phyloP scores from a whole-genome alignment of 2,113 vertebrate species.

The Panurus biarmicus region DNA sequence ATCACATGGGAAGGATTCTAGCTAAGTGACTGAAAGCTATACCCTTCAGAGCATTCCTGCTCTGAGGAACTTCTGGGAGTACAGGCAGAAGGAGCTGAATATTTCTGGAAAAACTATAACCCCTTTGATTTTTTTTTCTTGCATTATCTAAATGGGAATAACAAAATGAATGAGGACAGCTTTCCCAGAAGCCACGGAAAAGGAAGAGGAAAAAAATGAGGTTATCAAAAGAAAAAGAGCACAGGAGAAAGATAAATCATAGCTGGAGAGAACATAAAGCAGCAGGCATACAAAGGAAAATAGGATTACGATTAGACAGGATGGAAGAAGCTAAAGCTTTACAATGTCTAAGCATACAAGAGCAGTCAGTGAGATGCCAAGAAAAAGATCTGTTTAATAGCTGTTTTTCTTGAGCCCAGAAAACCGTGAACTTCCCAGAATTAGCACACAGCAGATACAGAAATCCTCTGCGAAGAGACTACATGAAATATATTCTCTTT shows the following conservation, averaged over 20 bases:
- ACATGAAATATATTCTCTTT: neutral
- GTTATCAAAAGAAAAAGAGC: neutral
- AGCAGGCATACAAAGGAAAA: neutral
- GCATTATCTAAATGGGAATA: neutral
- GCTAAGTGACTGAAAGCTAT: neutral
- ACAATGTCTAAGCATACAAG: neutral
- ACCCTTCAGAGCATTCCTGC: neutral
- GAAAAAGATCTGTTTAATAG: neutral
- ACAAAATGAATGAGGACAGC: neutral
- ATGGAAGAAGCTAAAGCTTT: neutral
- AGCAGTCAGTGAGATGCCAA: neutral
- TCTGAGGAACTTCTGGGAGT: neutral
- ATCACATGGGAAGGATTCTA: neutral
- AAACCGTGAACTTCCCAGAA: neutral
- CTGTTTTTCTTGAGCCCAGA: neutral
- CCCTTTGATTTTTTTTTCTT: neutral
- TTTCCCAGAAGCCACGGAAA: neutral
- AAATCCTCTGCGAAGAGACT: neutral
- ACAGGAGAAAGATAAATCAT: neutral
- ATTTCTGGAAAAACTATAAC: neutral
- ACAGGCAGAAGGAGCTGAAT: neutral
- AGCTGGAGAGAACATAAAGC: neutral
- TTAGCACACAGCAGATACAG: neutral
- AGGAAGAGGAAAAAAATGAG: neutral
- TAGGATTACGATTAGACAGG: neutral